These are phyloP conservation scores for Pampusana beccarii DNA, from an alignment of 2,113 vertebrate species.

Conservation along the genomic window DNA sequence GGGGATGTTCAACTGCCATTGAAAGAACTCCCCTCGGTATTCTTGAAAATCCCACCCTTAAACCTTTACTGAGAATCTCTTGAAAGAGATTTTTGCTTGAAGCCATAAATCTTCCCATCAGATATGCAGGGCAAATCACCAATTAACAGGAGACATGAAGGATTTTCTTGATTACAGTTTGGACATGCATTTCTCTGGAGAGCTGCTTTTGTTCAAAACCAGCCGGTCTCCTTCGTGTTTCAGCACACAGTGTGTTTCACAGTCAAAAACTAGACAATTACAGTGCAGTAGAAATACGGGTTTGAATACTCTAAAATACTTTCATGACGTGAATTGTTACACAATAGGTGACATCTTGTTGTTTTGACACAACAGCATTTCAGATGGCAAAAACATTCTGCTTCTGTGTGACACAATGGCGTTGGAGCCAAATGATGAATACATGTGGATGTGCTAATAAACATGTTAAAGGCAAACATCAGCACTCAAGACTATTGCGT, in stretches of 20 bases:
- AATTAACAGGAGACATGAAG: conserved; percentile 40
- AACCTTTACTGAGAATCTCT: conserved; percentile 39
- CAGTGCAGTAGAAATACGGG: neutral
- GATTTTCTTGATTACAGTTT: conserved; percentile 40
- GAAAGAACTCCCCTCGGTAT: conserved; percentile 8
- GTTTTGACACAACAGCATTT: neutral
- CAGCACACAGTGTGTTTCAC: neutral
- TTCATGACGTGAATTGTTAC: neutral
- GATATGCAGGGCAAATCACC: conserved; percentile 35
- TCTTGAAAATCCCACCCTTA: conserved; percentile 39
- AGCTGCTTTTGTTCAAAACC: conserved; percentile 32
- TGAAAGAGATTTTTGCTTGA: conserved; percentile 58
- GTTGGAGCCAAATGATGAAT: neutral
- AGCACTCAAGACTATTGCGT: neutral
- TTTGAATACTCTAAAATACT: neutral
- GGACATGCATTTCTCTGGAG: conserved; percentile 53
- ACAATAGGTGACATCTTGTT: neutral
- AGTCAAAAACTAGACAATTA: neutral
- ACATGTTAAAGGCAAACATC: neutral
- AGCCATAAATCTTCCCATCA: conserved; percentile 41
- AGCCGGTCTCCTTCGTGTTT: neutral
- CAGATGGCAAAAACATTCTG: neutral
- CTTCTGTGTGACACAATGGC: neutral
- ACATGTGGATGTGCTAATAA: neutral
- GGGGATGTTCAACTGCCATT: neutral